Evolutionary conservation across 2,113 vertebrate species (phyloP).

Genomic region (Aleadryas rufinucha): DNA sequence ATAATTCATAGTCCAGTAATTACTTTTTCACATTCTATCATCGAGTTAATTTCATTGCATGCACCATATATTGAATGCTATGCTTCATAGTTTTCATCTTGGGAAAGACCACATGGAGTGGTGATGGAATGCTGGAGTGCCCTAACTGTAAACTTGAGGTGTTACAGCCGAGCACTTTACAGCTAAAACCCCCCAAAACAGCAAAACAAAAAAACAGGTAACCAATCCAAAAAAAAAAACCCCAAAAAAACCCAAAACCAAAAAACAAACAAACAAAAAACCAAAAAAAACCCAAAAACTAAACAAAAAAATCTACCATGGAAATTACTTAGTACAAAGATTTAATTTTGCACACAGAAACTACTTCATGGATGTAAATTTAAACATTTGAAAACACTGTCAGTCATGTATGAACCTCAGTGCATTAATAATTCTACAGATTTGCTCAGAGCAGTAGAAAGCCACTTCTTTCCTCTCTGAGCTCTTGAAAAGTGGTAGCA

Average conservation of each 20-base stretch:
- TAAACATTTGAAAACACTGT: background rate
- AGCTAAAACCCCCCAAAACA: rapidly evolving
- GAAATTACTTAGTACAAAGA: background rate
- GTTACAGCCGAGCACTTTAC: background rate
- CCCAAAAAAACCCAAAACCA: too few relatives aligned
- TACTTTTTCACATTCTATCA: background rate
- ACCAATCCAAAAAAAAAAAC: too few relatives aligned
- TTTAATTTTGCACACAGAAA: background rate
- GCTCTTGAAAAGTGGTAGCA: background rate
- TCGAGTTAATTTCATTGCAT: background rate
- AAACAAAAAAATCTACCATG: background rate
- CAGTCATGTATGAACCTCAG: background rate
- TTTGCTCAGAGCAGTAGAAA: background rate
- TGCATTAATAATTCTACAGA: background rate
- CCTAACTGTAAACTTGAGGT: background rate
- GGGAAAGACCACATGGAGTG: background rate
- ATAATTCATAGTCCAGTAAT: background rate
- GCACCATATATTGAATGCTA: background rate
- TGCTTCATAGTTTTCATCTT: background rate
- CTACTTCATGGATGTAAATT: background rate
- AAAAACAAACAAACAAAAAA: background rate
- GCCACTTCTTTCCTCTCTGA: background rate
- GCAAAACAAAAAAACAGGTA: background rate
- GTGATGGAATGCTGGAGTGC: background rate
- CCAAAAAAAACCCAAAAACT: background rate